These are phyloP conservation scores for Drosophila pandora DNA, from an alignment of 1,140 invertebrate genomes.

Conservation along the genomic window DNA sequence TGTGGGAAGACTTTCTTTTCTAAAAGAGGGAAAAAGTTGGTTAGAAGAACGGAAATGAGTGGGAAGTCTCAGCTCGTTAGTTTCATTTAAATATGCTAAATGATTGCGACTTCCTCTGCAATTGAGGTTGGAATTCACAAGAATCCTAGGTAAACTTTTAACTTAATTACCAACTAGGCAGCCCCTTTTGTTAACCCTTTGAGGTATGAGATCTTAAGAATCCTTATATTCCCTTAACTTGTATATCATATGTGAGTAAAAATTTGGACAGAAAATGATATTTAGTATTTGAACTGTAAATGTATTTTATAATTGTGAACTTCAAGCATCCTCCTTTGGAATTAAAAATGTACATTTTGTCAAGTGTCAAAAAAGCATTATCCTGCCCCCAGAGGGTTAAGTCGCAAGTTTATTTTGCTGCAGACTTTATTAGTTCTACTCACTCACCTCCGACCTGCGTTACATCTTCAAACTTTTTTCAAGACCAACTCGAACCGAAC, in stretches of 20 bases:
- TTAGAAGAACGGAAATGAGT: constrained; percentile 27
- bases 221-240: too few species aligned
- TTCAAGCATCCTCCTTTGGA: too few species aligned
- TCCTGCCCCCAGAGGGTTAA: constrained; percentile 12
- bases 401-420: constrained; percentile 6
- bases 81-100: constrained; percentile 20
- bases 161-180: constrained; percentile 18
- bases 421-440: constrained; percentile 41
- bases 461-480: constrained; percentile 58
- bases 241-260: too few species aligned
- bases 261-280: too few species aligned
- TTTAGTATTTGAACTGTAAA: neutral
- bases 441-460: constrained; percentile 17
- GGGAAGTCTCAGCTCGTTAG: constrained; percentile 14
- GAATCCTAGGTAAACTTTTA: constrained; percentile 26
- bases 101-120: constrained; percentile 23
- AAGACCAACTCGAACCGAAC: constrained; percentile 42
- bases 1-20: constrained; percentile 17
- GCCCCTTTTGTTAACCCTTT: constrained; percentile 3
- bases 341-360: neutral
- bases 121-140: constrained; percentile 18
- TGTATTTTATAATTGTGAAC: neutral
- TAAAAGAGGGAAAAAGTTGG: neutral
- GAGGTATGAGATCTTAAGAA: neutral
- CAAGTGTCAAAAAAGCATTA: neutral